Evolutionary conservation across 2,113 vertebrate species (phyloP).

Genomic region (Scolopax mira): DNA sequence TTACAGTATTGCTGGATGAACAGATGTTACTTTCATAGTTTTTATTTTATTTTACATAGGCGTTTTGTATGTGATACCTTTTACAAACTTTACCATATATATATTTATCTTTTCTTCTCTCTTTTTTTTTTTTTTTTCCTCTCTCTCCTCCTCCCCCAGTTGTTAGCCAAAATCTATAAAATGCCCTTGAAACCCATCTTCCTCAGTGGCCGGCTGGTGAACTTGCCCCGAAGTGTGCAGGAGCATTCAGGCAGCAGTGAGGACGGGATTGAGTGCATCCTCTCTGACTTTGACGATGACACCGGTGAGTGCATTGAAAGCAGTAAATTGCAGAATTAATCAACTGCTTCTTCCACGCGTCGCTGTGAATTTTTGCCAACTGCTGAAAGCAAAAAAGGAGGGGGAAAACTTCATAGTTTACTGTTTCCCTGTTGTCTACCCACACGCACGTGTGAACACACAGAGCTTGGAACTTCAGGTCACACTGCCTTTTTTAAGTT

Average conservation of each 20-base stretch:
- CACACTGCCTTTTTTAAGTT: background rate
- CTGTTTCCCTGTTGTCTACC: background rate
- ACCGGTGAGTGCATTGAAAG: conserved; percentile 78
- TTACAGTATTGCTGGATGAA: background rate
- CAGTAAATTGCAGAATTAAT: background rate
- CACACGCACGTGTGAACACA: fast-evolving
- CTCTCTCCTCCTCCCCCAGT: conserved; percentile 57
- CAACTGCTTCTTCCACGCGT: background rate
- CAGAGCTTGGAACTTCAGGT: background rate
- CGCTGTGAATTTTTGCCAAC: background rate
- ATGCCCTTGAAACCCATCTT: conserved; percentile 97
- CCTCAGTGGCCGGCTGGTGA: conserved; percentile 84
- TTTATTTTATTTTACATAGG: background rate
- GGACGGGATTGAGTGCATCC: conserved; percentile 88
- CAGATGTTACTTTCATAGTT: background rate
- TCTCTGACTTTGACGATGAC: conserved; percentile 93
- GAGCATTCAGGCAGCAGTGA: conserved; percentile 89
- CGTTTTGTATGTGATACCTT: background rate
- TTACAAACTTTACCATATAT: background rate
- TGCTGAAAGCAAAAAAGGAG: background rate
- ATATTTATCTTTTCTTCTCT: background rate
- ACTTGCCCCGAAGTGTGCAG: conserved; percentile 83
- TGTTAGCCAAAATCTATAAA: conserved; percentile 96
- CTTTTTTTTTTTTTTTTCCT: background rate
- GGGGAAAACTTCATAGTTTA: background rate